Percentiles rank a stretch among this genome's conserved stretches.
Conservation (phyloP, 2,797 vertebrate genomes). For the Fratercula arctica region DNA sequence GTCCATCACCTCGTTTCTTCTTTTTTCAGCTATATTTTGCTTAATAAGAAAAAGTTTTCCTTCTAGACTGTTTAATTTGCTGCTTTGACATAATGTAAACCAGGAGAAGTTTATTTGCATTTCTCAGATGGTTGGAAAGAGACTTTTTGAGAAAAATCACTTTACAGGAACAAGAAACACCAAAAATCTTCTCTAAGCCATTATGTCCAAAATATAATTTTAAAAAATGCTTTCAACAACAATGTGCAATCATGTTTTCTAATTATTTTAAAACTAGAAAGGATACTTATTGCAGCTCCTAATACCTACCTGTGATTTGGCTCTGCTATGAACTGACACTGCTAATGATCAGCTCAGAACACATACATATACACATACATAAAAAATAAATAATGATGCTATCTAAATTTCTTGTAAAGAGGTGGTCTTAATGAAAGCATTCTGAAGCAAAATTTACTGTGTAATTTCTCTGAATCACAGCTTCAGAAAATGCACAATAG, state of each 20-base stretch:
- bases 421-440: neutral
- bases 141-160: neutral
- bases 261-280: neutral
- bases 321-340: neutral
- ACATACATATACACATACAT: neutral
- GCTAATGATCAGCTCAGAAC: neutral
- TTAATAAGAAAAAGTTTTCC: neutral
- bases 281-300: neutral
- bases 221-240: neutral
- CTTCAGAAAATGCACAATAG: constrained; percentile 11
- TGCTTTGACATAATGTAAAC: neutral
- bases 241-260: neutral
- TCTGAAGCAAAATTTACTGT: neutral
- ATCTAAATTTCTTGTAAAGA: neutral
- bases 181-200: neutral
- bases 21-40: neutral
- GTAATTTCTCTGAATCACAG: neutral
- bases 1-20: neutral
- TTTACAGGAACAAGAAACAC: neutral
- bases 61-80: neutral
- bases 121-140: neutral
- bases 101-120: neutral
- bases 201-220: neutral
- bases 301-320: neutral
- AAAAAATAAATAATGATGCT: neutral